These are phyloP conservation scores for Galeruca laticollis DNA, from an alignment of 2,888 invertebrate species.

Conservation along the genomic window DNA sequence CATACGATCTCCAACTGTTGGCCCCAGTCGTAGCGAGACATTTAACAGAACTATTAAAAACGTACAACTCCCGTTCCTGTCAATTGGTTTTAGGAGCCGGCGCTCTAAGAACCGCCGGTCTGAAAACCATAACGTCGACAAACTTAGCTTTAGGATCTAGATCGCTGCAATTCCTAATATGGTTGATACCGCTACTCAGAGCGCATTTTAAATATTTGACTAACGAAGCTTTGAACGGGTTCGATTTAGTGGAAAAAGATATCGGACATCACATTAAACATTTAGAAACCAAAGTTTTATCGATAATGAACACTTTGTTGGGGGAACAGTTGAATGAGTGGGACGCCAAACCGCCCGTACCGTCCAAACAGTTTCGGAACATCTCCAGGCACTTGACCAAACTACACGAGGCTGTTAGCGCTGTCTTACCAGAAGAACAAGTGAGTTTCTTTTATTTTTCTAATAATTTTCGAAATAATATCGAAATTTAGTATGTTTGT, in stretches of 20 bases:
- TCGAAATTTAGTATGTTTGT: too few relatives aligned
- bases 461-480: too few relatives aligned
- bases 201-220: slow-evolving; percentile 76
- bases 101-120: slow-evolving; percentile 92
- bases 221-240: slow-evolving; percentile 69
- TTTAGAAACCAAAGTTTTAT: slow-evolving; percentile 90
- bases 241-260: slow-evolving; percentile 82
- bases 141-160: slow-evolving; percentile 90
- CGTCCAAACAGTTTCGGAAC: slow-evolving; percentile 89
- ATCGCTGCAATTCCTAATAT: slow-evolving; percentile 84
- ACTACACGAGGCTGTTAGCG: slow-evolving; percentile 90
- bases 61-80: slow-evolving; percentile 90
- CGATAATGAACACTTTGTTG: slow-evolving; percentile 89
- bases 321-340: slow-evolving; percentile 85
- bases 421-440: slow-evolving; percentile 84
- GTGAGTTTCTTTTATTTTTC: slow-evolving; percentile 67
- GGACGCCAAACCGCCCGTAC: slow-evolving; percentile 96
- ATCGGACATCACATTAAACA: slow-evolving; percentile 91
- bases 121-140: slow-evolving; percentile 92
- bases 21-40: slow-evolving; percentile 85
- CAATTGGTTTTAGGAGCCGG: slow-evolving; percentile 97
- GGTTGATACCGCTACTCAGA: slow-evolving; percentile 81
- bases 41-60: slow-evolving; percentile 88
- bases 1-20: slow-evolving; percentile 81
- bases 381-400: slow-evolving; percentile 91